These are phyloP conservation scores for Elegia similella DNA, from an alignment of 2,888 invertebrate species.

Conservation along the genomic window DNA sequence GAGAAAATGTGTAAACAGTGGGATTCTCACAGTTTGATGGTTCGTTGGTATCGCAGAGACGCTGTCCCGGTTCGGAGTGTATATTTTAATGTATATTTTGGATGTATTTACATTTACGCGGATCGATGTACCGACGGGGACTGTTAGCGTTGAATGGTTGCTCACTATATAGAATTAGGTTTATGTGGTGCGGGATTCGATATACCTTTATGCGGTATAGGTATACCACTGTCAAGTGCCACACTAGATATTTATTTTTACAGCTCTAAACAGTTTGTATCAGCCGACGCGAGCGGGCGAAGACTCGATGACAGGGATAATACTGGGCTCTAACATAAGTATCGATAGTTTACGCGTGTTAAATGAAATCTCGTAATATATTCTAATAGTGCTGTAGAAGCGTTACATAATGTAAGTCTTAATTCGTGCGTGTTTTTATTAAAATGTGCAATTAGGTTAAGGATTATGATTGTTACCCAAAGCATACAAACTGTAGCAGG, in stretches of 20 bases:
- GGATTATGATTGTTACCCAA: constrained; percentile 74
- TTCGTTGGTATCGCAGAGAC: constrained; percentile 41
- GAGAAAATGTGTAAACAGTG: constrained; percentile 33
- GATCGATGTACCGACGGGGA: constrained; percentile 47
- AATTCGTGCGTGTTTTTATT: constrained; percentile 71
- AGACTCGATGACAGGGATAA: constrained; percentile 62
- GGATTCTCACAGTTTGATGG: constrained; percentile 50
- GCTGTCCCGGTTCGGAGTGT: constrained; percentile 57
- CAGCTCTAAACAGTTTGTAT: constrained; percentile 47
- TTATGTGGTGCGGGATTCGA: constrained; percentile 66
- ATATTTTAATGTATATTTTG: constrained; percentile 71
- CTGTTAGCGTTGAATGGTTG: constrained; percentile 69
- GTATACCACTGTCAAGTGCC: constrained; percentile 64
- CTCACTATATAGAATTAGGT: constrained; percentile 74
- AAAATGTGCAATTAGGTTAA: constrained; percentile 74
- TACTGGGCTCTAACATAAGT: constrained; percentile 67
- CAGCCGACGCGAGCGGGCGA: constrained; percentile 35
- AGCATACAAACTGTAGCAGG: constrained; percentile 59
- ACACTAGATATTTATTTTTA: constrained; percentile 70
- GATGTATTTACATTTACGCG: constrained; percentile 69
- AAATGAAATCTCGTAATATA: constrained; percentile 81
- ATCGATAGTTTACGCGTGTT: constrained; percentile 69
- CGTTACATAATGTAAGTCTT: constrained; percentile 64
- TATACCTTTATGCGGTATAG: constrained; percentile 34
- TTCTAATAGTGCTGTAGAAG: constrained; percentile 61